phyloP scores from a whole-genome alignment of 2,888 invertebrate species.

The Altica lythri region DNA sequence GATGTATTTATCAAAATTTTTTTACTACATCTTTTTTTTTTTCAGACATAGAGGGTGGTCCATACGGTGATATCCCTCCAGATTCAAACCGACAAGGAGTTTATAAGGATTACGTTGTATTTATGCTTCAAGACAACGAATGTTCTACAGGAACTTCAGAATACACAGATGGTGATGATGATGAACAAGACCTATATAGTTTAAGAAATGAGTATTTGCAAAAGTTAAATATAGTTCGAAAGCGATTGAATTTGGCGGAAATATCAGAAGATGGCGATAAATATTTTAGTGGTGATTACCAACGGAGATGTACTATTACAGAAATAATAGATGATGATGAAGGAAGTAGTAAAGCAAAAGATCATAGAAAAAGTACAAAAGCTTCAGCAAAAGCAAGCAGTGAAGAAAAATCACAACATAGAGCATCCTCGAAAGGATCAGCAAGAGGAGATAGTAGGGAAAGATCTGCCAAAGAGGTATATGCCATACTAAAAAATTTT shows the following conservation, averaged over 20 bases:
- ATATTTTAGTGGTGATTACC: not conserved
- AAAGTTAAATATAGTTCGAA: constrained; percentile 37
- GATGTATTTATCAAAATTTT: no score
- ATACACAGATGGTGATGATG: constrained; percentile 20
- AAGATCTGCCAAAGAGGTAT: no score
- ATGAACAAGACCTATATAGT: constrained; percentile 34
- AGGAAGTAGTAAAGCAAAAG: no score
- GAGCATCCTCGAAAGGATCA: no score
- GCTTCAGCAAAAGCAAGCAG: no score
- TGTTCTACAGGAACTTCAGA: constrained; percentile 22
- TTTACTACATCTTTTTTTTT: constrained; percentile 14
- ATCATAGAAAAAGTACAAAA: no score
- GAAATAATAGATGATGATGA: constrained; percentile 25
- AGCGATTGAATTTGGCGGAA: constrained; percentile 35
- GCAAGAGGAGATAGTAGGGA: no score
- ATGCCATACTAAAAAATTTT: no score
- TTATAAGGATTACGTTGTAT: constrained; percentile 27
- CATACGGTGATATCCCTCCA: constrained; percentile 30
- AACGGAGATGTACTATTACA: constrained; percentile 27
- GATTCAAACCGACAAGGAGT: constrained; percentile 10
- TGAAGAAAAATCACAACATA: not conserved
- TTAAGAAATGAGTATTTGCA: constrained; percentile 36
- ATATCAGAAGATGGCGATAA: constrained; percentile 20
- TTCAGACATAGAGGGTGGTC: constrained; percentile 32
- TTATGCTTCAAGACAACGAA: constrained; percentile 30